Base-by-base conservation (phyloP, 2,888 invertebrate genomes). In the Drosophila paranaensis region DNA sequence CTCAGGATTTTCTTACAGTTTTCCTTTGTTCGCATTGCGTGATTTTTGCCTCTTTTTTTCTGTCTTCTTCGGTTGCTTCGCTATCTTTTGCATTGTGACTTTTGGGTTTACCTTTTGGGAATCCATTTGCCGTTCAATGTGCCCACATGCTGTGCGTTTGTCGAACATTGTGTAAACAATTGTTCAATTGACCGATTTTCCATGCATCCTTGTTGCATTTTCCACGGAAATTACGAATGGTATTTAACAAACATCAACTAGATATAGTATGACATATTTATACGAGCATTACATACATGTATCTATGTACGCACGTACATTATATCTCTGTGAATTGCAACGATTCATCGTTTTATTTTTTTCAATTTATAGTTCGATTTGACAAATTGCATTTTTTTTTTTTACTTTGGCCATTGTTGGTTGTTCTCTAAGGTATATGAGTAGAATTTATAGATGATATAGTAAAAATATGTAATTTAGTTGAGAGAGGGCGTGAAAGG, bases 81-180 rank as follows among this genome's bases (percentile, higher is more conserved):
- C 63, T 54, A 53, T 53, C 53, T 40, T 40, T n/a, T 16, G 43
- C 63, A 64, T 75, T 69, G 83, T 85, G 76, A 82, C 74, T 85
- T 77, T 68, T 68, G 72, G 74, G 65, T 56, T 79, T 80, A 63
- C 51, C 62, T 70, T 70, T 33, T 71, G 65, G 60, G 62, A 66
- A 51, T 69, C 62, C 71, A 27, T 39, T 39, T 39, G 54, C 48
- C 39, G n/a, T 8, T 78, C 70, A 87, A 88, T 89, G 82, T 77
- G 88, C 89, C 85, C 84, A 74, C 84, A 85, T 85, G 84, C 84
- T 85, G 84, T 51, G 89, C 80, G 81, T 71, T 84, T 84, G 77
- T 72, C 45, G 64, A 35, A 48, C 40, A 33, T 39, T 35, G 53
- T 50, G 35, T 81, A 75, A 60, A 68, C 76, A 79, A 88, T 82